Conservation (phyloP, 2,888 invertebrate species). For the Sinhomidia bicolor region DNA sequence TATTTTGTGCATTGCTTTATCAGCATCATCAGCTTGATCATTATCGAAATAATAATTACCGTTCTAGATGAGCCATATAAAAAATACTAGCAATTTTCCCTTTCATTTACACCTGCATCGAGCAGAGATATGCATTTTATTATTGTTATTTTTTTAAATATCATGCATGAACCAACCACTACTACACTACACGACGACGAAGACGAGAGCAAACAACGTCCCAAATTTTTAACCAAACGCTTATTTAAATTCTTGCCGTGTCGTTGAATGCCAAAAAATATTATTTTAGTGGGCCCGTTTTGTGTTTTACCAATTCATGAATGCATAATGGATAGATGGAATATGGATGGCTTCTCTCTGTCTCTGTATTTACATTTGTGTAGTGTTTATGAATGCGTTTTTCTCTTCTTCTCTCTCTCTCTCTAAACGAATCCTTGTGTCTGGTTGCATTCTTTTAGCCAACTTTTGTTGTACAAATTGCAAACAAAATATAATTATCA, state of each 20-base stretch:
- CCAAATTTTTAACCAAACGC: slow-evolving; percentile 60
- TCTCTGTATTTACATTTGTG: slow-evolving; percentile 44
- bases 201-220: slow-evolving; percentile 39
- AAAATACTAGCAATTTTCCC: slow-evolving; percentile 49
- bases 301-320: slow-evolving; percentile 66
- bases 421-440: not conserved
- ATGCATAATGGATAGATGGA: slow-evolving; percentile 56
- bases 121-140: not conserved
- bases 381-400: slow-evolving; percentile 11
- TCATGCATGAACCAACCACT: slow-evolving; percentile 25
- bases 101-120: slow-evolving; percentile 62
- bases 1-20: slow-evolving; percentile 24
- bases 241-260: slow-evolving; percentile 60
- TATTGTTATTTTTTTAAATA: slow-evolving; percentile 25
- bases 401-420: not conserved
- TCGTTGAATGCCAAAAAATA: slow-evolving; percentile 57
- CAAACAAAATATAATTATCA: slow-evolving; percentile 26
- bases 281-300: slow-evolving; percentile 54
- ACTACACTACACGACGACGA: not conserved
- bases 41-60: slow-evolving; percentile 37
- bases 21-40: not conserved
- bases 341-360: slow-evolving; percentile 4
- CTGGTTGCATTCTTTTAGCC: slow-evolving; percentile 39
- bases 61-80: slow-evolving; percentile 44
- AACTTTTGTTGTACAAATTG: slow-evolving; percentile 26